Conservation (phyloP, 2,113 vertebrate genomes). For the Nestor notabilis region DNA sequence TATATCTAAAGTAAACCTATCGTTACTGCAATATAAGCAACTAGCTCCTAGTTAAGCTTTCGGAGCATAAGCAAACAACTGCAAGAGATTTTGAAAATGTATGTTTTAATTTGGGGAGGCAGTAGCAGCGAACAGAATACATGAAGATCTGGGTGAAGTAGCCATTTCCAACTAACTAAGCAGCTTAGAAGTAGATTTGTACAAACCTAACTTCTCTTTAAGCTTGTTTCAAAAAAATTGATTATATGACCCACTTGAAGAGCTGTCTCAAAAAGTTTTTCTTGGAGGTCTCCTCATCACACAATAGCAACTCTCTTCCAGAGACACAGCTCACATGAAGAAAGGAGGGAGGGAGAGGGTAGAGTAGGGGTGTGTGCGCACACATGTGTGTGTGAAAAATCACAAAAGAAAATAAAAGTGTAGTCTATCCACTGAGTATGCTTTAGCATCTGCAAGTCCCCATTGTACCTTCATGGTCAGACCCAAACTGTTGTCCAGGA, state of each 20-base stretch:
- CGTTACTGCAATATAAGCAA: background rate
- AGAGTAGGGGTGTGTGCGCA: background rate
- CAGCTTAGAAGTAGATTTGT: background rate
- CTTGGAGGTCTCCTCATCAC: background rate
- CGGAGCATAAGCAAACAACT: background rate
- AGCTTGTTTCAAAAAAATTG: background rate
- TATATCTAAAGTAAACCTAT: background rate
- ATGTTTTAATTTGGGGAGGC: background rate
- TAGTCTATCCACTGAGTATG: background rate
- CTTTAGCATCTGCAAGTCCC: fast-evolving
- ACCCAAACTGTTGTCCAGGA: background rate
- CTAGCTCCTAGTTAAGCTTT: background rate
- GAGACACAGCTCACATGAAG: background rate
- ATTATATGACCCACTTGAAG: background rate
- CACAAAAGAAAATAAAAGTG: background rate
- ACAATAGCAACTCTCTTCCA: background rate
- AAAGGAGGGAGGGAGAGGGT: background rate
- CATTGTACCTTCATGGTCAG: background rate
- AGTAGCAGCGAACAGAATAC: background rate
- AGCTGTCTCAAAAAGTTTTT: background rate
- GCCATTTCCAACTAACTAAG: background rate
- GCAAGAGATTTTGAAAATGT: fast-evolving
- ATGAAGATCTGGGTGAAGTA: background rate
- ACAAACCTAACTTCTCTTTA: background rate
- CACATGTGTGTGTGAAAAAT: background rate